Conservation (phyloP, 2,797 vertebrate species). For the Gallinago stenura region DNA sequence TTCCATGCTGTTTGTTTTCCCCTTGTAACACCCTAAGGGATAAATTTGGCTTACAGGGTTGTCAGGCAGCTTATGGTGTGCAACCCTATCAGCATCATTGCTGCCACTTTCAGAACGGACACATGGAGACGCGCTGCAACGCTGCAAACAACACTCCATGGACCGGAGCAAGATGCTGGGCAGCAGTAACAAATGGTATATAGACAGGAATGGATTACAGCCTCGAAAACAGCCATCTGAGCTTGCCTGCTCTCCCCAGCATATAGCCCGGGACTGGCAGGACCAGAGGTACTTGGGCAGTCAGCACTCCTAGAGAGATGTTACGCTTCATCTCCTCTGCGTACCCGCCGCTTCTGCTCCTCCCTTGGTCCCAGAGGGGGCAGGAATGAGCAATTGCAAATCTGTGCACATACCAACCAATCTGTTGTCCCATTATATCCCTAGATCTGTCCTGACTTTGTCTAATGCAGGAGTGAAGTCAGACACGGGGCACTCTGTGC, state of each 20-base stretch:
- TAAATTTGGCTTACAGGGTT: neutral
- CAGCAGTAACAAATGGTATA: neutral
- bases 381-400: neutral
- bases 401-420: neutral
- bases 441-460: neutral
- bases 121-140: neutral
- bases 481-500: neutral
- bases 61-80: neutral
- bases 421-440: neutral
- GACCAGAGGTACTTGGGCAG: neutral
- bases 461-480: neutral
- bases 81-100: neutral
- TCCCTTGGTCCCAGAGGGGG: neutral
- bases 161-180: neutral
- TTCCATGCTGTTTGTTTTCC: neutral
- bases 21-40: neutral
- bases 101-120: neutral
- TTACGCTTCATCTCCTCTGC: neutral
- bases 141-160: neutral
- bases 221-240: neutral
- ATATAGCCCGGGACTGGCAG: neutral
- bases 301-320: neutral
- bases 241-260: neutral
- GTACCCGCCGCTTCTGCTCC: neutral
- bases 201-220: neutral